A percentile compares a stretch with the other conserved stretches of the same genome.
phyloP scores from a whole-genome alignment of 1,140 invertebrate species.

The Dolichoris vasculosae region DNA sequence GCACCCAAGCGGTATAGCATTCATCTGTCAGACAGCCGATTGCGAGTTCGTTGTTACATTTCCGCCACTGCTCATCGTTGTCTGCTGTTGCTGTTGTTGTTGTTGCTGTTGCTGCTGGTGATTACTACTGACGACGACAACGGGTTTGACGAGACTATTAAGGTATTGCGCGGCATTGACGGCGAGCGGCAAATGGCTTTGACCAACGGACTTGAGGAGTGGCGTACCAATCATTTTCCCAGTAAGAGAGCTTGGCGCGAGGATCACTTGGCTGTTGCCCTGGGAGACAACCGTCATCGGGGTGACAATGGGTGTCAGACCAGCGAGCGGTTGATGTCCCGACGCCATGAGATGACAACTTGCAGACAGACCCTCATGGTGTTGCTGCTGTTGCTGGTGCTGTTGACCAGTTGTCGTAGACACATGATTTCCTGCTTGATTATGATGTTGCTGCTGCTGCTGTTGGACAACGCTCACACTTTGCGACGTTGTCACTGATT shows the following conservation, averaged over 20 bases:
- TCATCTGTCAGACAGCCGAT: slow-evolving; percentile 70
- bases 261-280: slow-evolving; percentile 70
- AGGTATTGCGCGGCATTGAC: slow-evolving; percentile 75
- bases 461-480: slow-evolving; percentile 71
- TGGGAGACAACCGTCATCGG: slow-evolving; percentile 75
- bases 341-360: slow-evolving; percentile 41
- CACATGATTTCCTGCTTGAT: background rate
- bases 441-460: slow-evolving; percentile 58
- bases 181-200: slow-evolving; percentile 69
- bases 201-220: slow-evolving; percentile 71
- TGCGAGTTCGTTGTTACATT: slow-evolving; percentile 64
- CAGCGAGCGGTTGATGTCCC: slow-evolving; percentile 65
- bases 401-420: background rate
- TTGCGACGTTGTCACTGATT: slow-evolving; percentile 61
- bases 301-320: slow-evolving; percentile 71
- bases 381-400: slow-evolving; percentile 35
- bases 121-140: slow-evolving; percentile 67
- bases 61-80: slow-evolving; percentile 56
- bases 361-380: slow-evolving; percentile 14
- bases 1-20: slow-evolving; percentile 3
- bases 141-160: slow-evolving; percentile 74
- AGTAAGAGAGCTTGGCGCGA: slow-evolving; percentile 69
- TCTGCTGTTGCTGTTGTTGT: slow-evolving; percentile 55
- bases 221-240: slow-evolving; percentile 73
- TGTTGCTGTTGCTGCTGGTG: slow-evolving; percentile 54